A percentile compares a stretch with the other conserved stretches of the same genome.
These are phyloP conservation scores for Platalea minor DNA, from an alignment of 2,797 vertebrate species.

Conservation along the genomic window DNA sequence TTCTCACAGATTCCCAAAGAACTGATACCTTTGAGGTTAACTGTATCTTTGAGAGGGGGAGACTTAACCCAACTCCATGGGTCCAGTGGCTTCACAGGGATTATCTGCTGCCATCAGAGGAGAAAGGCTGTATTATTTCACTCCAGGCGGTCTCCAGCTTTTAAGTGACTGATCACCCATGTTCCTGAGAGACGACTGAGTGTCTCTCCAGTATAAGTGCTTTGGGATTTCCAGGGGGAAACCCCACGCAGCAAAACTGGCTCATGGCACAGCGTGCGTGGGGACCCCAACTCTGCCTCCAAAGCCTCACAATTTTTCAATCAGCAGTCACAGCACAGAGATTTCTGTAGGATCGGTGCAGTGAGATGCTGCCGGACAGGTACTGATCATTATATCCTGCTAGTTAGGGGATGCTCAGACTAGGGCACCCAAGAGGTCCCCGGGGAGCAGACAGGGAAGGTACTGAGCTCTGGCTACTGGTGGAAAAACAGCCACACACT, in stretches of 20 bases:
- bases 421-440: neutral
- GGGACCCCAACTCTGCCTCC: neutral
- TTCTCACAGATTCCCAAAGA: neutral
- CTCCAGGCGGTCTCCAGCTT: neutral
- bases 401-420: neutral
- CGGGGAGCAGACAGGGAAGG: neutral
- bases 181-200: neutral
- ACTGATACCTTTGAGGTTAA: neutral
- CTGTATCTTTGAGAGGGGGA: neutral
- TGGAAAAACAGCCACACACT: neutral
- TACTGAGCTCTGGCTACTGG: neutral
- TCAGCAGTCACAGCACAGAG: neutral
- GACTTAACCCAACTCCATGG: neutral
- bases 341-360: neutral
- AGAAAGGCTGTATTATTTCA: neutral
- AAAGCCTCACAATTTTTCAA: neutral
- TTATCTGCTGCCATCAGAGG: neutral
- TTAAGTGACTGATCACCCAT: neutral
- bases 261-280: neutral
- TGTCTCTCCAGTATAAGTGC: fast-evolving
- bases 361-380: neutral
- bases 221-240: neutral
- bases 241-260: neutral
- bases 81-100: neutral
- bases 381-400: neutral